phyloP scores from a whole-genome alignment of 2,888 invertebrate genomes.

The Aradus depressus region DNA sequence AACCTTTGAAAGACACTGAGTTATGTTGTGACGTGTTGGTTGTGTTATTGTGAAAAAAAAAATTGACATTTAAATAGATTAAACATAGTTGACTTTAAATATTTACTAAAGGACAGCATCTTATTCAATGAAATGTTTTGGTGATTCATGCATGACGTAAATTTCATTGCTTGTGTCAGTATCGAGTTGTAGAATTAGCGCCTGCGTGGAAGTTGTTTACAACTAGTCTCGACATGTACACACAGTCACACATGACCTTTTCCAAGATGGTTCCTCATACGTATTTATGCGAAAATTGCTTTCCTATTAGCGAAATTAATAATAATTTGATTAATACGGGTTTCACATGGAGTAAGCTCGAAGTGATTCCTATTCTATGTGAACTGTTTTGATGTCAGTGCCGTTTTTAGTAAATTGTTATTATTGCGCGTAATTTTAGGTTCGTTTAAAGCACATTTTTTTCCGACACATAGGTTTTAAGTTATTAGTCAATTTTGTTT shows the following conservation, averaged over 20 bases:
- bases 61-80: no score
- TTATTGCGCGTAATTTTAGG: conserved; percentile 28
- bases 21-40: no score
- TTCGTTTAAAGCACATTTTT: conserved; percentile 26
- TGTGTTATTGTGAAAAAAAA: no score
- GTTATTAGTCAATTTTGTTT: conserved; percentile 10
- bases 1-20: conserved; percentile 15
- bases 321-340: background rate
- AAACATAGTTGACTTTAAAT: no score
- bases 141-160: conserved; percentile 31
- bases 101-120: background rate
- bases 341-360: background rate
- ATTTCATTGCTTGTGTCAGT: conserved; percentile 22
- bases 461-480: conserved; percentile 14
- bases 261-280: conserved; percentile 34
- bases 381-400: conserved; percentile 29
- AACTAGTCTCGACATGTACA: conserved; percentile 34
- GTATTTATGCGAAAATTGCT: conserved; percentile 30
- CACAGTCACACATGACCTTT: conserved; percentile 35
- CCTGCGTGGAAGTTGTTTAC: conserved; percentile 44
- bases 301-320: conserved; percentile 20
- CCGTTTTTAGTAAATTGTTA: conserved; percentile 26
- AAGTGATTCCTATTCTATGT: background rate
- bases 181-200: conserved; percentile 32
- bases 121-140: conserved; percentile 25